A percentile compares a stretch with the other conserved stretches of the same genome.
Conservation (phyloP, 2,888 invertebrate species). For the Empis livida region DNA sequence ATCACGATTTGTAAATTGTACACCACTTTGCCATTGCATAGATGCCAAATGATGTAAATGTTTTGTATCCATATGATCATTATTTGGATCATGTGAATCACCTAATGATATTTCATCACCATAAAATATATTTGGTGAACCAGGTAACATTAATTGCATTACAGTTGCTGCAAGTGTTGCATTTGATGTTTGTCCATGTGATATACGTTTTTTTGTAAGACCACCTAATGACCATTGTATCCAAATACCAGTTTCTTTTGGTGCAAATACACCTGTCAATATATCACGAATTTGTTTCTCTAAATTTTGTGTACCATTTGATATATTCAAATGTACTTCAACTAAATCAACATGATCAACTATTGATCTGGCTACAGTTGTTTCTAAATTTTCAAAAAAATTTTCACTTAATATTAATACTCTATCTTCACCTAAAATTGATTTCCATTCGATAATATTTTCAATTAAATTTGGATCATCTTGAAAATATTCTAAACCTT, state of each 20-base stretch:
- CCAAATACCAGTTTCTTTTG: conserved; percentile 52
- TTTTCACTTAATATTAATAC: conserved; percentile 54
- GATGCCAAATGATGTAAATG: conserved; percentile 55
- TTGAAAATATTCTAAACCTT: conserved; percentile 56
- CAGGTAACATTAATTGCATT: conserved; percentile 72
- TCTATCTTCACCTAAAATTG: conserved; percentile 45
- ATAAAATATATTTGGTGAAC: conserved; percentile 75
- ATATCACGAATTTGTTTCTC: conserved; percentile 45
- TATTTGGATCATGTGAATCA: conserved; percentile 42
- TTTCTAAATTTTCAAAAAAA: conserved; percentile 38
- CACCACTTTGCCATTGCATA: conserved; percentile 48
- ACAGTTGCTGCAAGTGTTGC: conserved; percentile 55
- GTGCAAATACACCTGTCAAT: conserved; percentile 45
- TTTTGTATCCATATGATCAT: conserved; percentile 44
- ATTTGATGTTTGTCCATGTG: conserved; percentile 42
- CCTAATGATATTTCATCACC: conserved; percentile 77
- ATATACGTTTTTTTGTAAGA: conserved; percentile 43
- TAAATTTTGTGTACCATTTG: conserved; percentile 43
- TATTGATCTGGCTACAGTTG: conserved; percentile 43
- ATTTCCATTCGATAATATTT: conserved; percentile 55
- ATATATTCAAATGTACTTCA: conserved; percentile 51
- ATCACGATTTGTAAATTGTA: conserved; percentile 38
- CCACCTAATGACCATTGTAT: conserved; percentile 67
- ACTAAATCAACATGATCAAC: conserved; percentile 55
- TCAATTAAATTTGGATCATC: conserved; percentile 45